Evolutionary conservation across 2,797 vertebrate species (phyloP).

Genomic region (Pseudochaenichthys georgianus): DNA sequence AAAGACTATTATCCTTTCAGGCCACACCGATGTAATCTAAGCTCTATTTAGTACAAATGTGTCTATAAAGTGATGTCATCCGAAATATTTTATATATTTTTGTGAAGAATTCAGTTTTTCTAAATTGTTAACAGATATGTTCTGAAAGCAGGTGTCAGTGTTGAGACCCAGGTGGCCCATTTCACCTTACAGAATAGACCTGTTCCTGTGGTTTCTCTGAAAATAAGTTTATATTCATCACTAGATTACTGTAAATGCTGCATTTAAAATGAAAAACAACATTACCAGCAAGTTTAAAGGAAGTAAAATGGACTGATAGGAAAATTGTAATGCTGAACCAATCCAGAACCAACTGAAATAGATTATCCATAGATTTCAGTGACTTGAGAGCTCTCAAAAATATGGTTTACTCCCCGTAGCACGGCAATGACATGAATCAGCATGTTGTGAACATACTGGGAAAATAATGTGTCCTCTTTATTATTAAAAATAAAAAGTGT

Average conservation of each 20-base stretch:
- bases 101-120: too few relatives aligned
- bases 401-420: neutral
- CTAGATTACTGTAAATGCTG: neutral
- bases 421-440: neutral
- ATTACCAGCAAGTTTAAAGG: neutral
- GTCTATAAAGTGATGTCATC: neutral
- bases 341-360: neutral
- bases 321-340: neutral
- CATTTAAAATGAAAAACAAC: slow-evolving; percentile 20
- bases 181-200: slow-evolving; percentile 21
- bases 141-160: too few relatives aligned
- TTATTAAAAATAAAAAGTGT: neutral
- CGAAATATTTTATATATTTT: slow-evolving; percentile 10
- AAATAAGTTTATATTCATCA: neutral
- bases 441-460: too few relatives aligned
- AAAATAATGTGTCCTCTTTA: neutral
- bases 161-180: slow-evolving; percentile 9
- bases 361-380: neutral
- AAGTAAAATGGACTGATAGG: neutral
- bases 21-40: slow-evolving; percentile 3
- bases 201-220: slow-evolving; percentile 11
- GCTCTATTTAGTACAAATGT: slow-evolving; percentile 28
- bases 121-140: too few relatives aligned
- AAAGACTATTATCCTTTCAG: slow-evolving; percentile 26
- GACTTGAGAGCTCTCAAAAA: neutral